A percentile compares a stretch with the other conserved stretches of the same genome.
phyloP scores from a whole-genome alignment of 2,888 invertebrate genomes.

The Campoletis raptor region DNA sequence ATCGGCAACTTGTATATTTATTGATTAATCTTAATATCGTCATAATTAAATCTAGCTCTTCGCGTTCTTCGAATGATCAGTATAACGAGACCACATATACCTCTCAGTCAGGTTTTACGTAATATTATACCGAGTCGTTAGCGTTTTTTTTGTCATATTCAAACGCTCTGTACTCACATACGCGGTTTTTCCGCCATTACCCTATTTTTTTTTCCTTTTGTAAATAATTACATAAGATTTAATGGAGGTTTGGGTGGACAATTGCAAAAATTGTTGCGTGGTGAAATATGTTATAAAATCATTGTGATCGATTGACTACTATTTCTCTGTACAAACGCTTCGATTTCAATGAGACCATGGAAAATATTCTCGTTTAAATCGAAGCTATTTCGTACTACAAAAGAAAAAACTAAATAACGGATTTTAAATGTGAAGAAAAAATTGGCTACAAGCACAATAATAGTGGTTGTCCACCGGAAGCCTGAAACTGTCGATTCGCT shows the following conservation, averaged over 20 bases:
- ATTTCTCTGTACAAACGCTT: conserved; percentile 15
- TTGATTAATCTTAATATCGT: conserved; percentile 51
- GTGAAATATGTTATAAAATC: background rate
- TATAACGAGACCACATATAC: conserved; percentile 36
- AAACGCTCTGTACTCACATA: conserved; percentile 28
- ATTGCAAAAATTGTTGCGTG: conserved; percentile 13
- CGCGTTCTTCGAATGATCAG: conserved; percentile 36
- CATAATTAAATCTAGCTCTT: conserved; percentile 34
- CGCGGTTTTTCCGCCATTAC: conserved; percentile 6
- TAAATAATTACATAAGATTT: conserved; percentile 77
- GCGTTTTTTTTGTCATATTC: conserved; percentile 38
- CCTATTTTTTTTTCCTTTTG: conserved; percentile 66
- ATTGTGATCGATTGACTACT: background rate
- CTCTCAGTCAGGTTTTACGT: conserved; percentile 14
- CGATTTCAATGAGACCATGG: conserved; percentile 58
- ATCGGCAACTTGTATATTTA: conserved; percentile 60
- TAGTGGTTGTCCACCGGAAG: conserved; percentile 77
- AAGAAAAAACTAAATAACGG: background rate
- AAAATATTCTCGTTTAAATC: conserved; percentile 47
- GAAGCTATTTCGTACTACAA: conserved; percentile 16
- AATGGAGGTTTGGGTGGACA: conserved; percentile 79
- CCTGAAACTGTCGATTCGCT: conserved; percentile 81
- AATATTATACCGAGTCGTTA: conserved; percentile 26
- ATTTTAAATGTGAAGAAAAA: background rate
- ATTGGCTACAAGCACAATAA: conserved; percentile 11